phyloP scores from a whole-genome alignment of 35 echinoderm and acorn worm genomes.

The Ophioderma brevispina region DNA sequence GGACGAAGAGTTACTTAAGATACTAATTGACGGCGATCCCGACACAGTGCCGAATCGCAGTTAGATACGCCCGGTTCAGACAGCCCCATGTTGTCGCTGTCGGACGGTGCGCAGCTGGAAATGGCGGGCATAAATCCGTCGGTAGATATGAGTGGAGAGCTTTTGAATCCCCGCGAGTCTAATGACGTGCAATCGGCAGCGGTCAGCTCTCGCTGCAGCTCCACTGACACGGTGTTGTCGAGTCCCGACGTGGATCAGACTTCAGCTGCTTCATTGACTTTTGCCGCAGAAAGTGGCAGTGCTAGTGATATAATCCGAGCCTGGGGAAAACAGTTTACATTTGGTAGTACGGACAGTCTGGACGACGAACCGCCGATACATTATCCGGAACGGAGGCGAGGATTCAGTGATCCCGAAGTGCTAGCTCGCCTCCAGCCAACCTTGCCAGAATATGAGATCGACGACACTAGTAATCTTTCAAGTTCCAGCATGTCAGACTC shows the following conservation, averaged over 20 bases:
- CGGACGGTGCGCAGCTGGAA: not conserved
- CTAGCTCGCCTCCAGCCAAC: not conserved
- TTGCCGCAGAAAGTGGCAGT: slow-evolving; percentile 73
- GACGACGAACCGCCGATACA: slow-evolving; percentile 71
- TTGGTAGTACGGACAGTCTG: slow-evolving; percentile 76
- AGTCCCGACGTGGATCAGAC: slow-evolving; percentile 55
- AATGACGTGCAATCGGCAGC: not conserved
- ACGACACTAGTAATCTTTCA: slow-evolving; percentile 42
- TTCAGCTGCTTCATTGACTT: slow-evolving; percentile 44
- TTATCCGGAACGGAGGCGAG: slow-evolving; percentile 42
- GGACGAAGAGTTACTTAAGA: slow-evolving; percentile 64
- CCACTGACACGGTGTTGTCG: slow-evolving; percentile 70
- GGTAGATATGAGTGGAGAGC: not conserved
- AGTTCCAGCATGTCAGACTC: slow-evolving; percentile 76
- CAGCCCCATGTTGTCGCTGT: not conserved
- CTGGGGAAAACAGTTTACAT: slow-evolving; percentile 84
- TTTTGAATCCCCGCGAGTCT: not conserved
- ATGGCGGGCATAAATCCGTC: not conserved
- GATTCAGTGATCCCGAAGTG: slow-evolving; percentile 34
- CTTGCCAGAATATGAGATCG: not conserved
- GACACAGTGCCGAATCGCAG: slow-evolving; percentile 15
- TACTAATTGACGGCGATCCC: slow-evolving; percentile 67
- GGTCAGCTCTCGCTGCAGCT: slow-evolving; percentile 59
- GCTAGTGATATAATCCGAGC: slow-evolving; percentile 69
- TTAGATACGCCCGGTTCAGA: not conserved